Conservation (phyloP, 2,797 vertebrate genomes). For the Manis crassicaudata region DNA sequence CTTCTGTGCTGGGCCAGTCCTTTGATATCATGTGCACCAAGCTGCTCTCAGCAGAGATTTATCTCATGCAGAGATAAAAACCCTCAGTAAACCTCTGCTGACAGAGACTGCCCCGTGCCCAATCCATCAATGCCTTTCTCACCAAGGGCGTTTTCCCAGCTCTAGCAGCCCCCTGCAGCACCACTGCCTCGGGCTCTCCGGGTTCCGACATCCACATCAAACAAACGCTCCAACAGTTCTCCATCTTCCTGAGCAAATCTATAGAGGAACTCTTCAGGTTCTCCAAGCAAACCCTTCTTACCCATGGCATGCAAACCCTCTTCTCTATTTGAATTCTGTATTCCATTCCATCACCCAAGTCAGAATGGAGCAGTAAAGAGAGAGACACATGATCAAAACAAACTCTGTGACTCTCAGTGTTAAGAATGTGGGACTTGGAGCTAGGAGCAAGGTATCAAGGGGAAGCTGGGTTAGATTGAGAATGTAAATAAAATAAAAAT, state of each 20-base stretch:
- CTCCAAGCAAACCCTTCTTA: constrained; percentile 22
- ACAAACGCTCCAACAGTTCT: constrained; percentile 44
- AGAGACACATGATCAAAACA: background rate
- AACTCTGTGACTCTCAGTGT: background rate
- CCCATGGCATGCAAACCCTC: constrained; percentile 25
- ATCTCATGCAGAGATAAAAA: constrained; percentile 80
- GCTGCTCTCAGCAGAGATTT: constrained; percentile 56
- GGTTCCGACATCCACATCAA: constrained; percentile 20
- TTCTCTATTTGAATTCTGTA: constrained; percentile 71
- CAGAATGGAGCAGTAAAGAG: background rate
- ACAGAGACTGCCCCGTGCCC: constrained; percentile 73
- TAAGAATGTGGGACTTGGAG: background rate
- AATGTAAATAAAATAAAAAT: constrained; percentile 26
- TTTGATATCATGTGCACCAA: constrained; percentile 70
- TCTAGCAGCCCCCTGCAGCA: constrained; percentile 75
- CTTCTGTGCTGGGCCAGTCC: constrained; percentile 64
- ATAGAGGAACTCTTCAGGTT: constrained; percentile 9
- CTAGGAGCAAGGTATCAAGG: constrained; percentile 2
- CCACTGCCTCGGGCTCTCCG: constrained; percentile 29
- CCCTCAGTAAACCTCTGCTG: constrained; percentile 70
- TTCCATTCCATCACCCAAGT: constrained; percentile 57
- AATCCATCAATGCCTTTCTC: constrained; percentile 73
- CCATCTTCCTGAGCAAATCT: background rate
- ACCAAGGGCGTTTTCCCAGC: constrained; percentile 75
- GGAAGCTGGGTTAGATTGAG: background rate